phyloP scores from a whole-genome alignment of 1,140 invertebrate genomes.

The Lepidostoma basale region DNA sequence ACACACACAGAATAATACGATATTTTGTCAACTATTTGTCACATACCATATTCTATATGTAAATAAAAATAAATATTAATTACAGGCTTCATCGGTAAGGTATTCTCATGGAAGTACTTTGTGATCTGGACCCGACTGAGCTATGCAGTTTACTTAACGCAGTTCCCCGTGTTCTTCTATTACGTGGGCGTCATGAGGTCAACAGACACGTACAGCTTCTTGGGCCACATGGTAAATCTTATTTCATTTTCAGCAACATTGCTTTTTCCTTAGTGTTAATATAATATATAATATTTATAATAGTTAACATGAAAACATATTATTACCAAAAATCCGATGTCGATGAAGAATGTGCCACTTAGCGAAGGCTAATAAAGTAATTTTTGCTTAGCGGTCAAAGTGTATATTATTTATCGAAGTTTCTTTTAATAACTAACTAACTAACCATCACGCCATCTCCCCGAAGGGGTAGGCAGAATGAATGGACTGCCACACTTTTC shows the following conservation, averaged over 20 bases:
- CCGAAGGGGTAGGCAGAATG: too few species aligned
- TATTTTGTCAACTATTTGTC: background rate
- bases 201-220: slow-evolving; percentile 62
- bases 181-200: slow-evolving; percentile 66
- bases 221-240: slow-evolving; percentile 45
- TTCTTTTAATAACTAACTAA: too few species aligned
- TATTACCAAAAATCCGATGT: too few species aligned
- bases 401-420: too few species aligned
- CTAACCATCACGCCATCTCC: too few species aligned
- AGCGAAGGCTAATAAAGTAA: too few species aligned
- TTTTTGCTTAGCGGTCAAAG: too few species aligned
- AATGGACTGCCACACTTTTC: too few species aligned
- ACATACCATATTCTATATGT: background rate
- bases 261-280: background rate
- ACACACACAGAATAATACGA: too few species aligned
- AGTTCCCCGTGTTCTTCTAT: slow-evolving; percentile 72
- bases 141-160: slow-evolving; percentile 70
- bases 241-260: too few species aligned
- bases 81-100: slow-evolving; percentile 37
- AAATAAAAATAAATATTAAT: background rate
- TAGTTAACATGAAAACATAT: background rate
- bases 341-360: too few species aligned
- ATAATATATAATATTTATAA: background rate
- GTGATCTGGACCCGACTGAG: slow-evolving; percentile 67
- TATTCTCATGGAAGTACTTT: slow-evolving; percentile 67